Evolutionary conservation across 1,140 invertebrate genomes (phyloP).

Genomic region (Dendrolimus punctatus): DNA sequence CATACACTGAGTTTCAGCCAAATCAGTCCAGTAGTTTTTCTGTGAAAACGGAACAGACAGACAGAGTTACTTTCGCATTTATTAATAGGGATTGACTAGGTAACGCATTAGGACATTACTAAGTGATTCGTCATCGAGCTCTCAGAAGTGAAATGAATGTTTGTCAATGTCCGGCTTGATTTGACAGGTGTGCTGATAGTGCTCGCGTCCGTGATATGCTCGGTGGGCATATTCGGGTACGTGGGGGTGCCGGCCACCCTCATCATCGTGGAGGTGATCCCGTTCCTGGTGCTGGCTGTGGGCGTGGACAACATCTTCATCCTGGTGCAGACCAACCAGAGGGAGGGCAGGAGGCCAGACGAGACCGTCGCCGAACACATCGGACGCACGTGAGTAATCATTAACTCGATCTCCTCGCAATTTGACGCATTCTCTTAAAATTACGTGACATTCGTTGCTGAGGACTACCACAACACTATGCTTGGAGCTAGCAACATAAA

Average conservation of each 20-base stretch:
- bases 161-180: not conserved
- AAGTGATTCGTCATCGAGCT: no score
- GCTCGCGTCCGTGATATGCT: slow-evolving; percentile 90
- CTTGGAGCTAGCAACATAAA: no score
- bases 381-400: slow-evolving; percentile 78
- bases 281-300: slow-evolving; percentile 97
- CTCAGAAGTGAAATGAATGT: no score
- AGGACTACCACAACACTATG: no score
- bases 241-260: slow-evolving; percentile 92
- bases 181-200: slow-evolving; percentile 90
- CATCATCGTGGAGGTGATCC: slow-evolving; percentile 98
- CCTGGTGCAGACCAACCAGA: slow-evolving; percentile 90
- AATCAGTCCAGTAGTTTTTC: no score
- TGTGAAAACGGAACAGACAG: no score
- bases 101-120: no score
- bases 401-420: not conserved
- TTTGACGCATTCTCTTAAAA: no score
- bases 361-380: slow-evolving; percentile 91
- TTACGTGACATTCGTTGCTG: no score
- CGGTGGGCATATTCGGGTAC: slow-evolving; percentile 94
- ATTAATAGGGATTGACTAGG: no score
- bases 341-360: slow-evolving; percentile 76
- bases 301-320: slow-evolving; percentile 99
- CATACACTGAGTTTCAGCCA: no score
- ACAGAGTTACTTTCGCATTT: no score